A percentile compares a stretch with the other conserved stretches of the same genome.
phyloP scores from a whole-genome alignment of 1,140 invertebrate species.

The Fopius arisanus region DNA sequence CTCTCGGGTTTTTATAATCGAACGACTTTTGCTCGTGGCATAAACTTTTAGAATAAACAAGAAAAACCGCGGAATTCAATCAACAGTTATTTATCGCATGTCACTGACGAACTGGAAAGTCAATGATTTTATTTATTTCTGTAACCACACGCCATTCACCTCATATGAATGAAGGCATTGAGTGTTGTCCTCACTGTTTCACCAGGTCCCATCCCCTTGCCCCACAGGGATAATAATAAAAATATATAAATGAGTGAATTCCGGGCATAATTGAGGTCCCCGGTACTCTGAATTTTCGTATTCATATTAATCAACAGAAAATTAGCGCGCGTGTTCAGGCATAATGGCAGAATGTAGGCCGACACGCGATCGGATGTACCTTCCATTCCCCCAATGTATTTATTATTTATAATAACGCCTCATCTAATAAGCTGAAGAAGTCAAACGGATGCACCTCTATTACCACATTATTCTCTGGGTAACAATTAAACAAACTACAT shows the following conservation, averaged over 20 bases:
- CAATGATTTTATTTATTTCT: background rate
- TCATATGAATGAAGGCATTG: conserved; percentile 12
- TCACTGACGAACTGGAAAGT: background rate
- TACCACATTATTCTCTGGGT: background rate
- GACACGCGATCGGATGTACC: conserved; percentile 40
- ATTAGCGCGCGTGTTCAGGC: background rate
- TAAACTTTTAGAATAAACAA: background rate
- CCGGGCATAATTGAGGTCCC: background rate
- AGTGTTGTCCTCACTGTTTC: conserved; percentile 12
- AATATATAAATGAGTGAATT: conserved; percentile 1
- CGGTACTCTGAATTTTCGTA: background rate
- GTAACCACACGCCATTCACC: background rate
- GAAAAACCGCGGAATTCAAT: conserved; percentile 6
- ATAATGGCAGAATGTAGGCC: conserved; percentile 25
- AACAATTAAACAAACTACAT: background rate
- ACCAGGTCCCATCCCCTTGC: background rate
- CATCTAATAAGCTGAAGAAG: background rate
- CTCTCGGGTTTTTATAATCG: background rate
- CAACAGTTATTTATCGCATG: background rate
- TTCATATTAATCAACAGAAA: background rate
- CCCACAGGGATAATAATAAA: background rate
- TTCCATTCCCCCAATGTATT: conserved; percentile 27
- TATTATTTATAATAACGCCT: conserved; percentile 30
- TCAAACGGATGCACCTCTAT: background rate
- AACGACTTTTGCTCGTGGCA: background rate